phyloP scores from a whole-genome alignment of 2,113 vertebrate genomes.

The Leptocoma aspasia region DNA sequence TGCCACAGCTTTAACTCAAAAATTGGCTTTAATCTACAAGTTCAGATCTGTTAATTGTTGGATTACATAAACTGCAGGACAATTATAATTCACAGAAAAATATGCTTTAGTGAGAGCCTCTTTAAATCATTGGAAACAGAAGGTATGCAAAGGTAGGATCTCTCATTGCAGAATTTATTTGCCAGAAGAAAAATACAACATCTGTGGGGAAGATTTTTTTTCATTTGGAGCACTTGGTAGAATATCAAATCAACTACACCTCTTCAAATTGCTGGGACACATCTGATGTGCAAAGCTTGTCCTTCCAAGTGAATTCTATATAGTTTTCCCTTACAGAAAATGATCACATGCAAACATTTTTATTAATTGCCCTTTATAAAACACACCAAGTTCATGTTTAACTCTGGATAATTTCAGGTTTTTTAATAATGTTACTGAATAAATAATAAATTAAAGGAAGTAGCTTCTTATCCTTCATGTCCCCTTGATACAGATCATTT shows the following conservation, averaged over 20 bases:
- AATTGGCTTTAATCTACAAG: background rate
- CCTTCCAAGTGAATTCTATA: background rate
- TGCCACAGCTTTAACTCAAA: background rate
- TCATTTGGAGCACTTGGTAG: background rate
- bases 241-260: background rate
- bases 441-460: background rate
- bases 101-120: accelerated
- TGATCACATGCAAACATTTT: background rate
- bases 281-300: background rate
- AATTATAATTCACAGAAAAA: background rate
- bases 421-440: background rate
- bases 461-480: background rate
- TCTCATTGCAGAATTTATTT: background rate
- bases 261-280: background rate
- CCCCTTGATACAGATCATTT: background rate
- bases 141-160: background rate
- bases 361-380: background rate
- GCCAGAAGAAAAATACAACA: background rate
- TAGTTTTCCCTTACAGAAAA: background rate
- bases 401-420: background rate
- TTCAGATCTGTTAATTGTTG: background rate
- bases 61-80: background rate
- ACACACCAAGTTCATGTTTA: background rate
- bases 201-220: background rate
- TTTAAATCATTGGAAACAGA: background rate